These are phyloP conservation scores for Aphaenogaster ashmeadi DNA, from an alignment of 1,140 invertebrate species.

Conservation along the genomic window DNA sequence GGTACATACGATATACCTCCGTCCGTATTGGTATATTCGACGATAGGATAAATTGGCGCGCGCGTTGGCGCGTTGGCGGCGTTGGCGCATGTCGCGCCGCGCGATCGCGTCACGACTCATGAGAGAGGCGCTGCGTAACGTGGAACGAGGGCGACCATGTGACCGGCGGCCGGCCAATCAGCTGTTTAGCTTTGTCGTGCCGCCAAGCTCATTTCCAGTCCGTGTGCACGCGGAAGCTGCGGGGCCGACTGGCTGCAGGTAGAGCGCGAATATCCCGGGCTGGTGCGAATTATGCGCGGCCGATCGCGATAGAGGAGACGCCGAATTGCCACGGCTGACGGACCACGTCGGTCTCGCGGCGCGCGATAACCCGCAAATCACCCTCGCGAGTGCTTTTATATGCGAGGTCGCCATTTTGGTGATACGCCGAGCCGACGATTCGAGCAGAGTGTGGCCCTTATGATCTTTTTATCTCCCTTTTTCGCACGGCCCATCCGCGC, in stretches of 20 bases:
- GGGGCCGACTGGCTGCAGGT: background rate
- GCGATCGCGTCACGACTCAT: background rate
- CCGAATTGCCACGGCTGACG: background rate
- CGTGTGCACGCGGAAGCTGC: constrained; percentile 87
- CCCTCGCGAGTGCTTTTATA: constrained; percentile 86
- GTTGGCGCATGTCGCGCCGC: background rate
- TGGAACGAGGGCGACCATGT: constrained; percentile 83
- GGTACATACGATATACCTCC: too few relatives aligned
- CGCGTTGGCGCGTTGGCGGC: background rate
- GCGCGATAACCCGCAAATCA: constrained; percentile 20
- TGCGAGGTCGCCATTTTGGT: constrained; percentile 88
- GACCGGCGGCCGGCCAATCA: constrained; percentile 87
- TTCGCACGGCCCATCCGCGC: constrained; percentile 74
- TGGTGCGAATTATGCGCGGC: constrained; percentile 11
- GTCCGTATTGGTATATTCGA: too few relatives aligned
- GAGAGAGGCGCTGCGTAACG: constrained; percentile 61
- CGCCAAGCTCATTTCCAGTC: constrained; percentile 89
- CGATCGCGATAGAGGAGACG: constrained; percentile 14
- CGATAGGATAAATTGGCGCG: background rate
- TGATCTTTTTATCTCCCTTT: constrained; percentile 82
- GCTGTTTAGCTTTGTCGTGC: constrained; percentile 88
- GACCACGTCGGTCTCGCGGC: background rate
- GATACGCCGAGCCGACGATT: constrained; percentile 82
- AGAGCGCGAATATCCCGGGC: constrained; percentile 30
- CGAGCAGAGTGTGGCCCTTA: constrained; percentile 79